Percentiles rank a stretch among this genome's conserved stretches.
Conservation (phyloP, 53 echinoderm and acorn worm species). For the Hippasteria phrygiana region DNA sequence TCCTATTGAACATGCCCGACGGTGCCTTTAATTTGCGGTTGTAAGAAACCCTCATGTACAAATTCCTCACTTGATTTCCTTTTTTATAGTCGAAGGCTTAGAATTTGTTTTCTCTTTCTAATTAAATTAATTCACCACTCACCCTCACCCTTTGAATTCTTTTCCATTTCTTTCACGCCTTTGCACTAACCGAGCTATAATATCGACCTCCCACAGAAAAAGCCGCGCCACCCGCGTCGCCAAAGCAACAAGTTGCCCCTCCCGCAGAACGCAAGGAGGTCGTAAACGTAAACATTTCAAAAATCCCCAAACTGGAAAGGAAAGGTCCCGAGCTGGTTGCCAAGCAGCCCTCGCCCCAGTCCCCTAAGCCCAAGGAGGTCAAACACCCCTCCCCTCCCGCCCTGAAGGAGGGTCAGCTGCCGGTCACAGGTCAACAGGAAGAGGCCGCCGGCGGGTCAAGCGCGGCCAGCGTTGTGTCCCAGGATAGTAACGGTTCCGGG, state of each 20-base stretch:
- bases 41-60: too few relatives aligned
- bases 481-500: slow-evolving; percentile 83
- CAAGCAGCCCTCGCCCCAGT: slow-evolving; percentile 71
- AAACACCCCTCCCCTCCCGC: slow-evolving; percentile 29
- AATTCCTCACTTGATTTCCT: too few relatives aligned
- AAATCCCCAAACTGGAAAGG: background rate
- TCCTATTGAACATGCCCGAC: too few relatives aligned
- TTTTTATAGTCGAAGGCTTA: too few relatives aligned
- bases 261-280: slow-evolving; percentile 7
- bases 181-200: slow-evolving; percentile 42
- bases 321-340: slow-evolving; percentile 55
- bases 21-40: too few relatives aligned
- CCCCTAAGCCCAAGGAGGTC: slow-evolving; percentile 52
- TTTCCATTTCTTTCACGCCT: slow-evolving; percentile 2
- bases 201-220: slow-evolving; percentile 58
- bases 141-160: background rate
- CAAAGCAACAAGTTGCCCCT: slow-evolving; percentile 43
- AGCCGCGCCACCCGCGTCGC: slow-evolving; percentile 30
- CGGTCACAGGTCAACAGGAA: slow-evolving; percentile 46
- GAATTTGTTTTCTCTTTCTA: background rate
- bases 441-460: slow-evolving; percentile 58
- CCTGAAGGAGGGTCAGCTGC: slow-evolving; percentile 22
- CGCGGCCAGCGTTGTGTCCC: slow-evolving; percentile 83
- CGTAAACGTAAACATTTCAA: slow-evolving; percentile 7
- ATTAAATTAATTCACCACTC: background rate